These are phyloP conservation scores for Arbacia lixula DNA, from an alignment of 53 echinoderm and acorn worm species.

Conservation along the genomic window DNA sequence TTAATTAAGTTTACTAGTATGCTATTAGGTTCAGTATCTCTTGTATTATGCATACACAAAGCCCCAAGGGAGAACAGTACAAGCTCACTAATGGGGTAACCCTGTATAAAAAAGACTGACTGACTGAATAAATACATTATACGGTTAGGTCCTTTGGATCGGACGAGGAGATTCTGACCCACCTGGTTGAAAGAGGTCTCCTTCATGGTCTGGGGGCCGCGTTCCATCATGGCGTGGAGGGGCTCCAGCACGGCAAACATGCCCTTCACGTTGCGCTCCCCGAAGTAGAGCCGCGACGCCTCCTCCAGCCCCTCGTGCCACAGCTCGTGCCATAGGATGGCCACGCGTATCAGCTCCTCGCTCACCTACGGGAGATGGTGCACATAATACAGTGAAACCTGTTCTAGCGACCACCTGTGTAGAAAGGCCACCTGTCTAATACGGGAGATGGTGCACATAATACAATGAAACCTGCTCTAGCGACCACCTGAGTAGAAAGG, in stretches of 20 bases:
- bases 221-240: conserved; percentile 97
- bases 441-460: too few species aligned
- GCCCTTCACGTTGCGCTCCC: conserved; percentile 96
- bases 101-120: neutral
- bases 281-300: conserved; percentile 94
- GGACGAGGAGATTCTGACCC: conserved; percentile 27
- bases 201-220: conserved; percentile 98
- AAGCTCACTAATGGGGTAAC: too few species aligned
- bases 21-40: too few species aligned
- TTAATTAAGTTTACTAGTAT: too few species aligned
- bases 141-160: neutral
- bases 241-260: conserved; percentile 94
- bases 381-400: too few species aligned
- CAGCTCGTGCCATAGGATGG: conserved; percentile 96
- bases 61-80: too few species aligned
- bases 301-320: conserved; percentile 99
- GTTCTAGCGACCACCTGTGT: too few species aligned
- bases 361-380: too few species aligned
- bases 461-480: too few species aligned
- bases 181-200: conserved; percentile 99
- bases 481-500: too few species aligned
- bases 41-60: too few species aligned
- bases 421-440: too few species aligned
- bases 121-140: neutral
- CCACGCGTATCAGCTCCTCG: conserved; percentile 95